Conservation (phyloP, 1,140 invertebrate species). For the Ostrea denselamellosa region DNA sequence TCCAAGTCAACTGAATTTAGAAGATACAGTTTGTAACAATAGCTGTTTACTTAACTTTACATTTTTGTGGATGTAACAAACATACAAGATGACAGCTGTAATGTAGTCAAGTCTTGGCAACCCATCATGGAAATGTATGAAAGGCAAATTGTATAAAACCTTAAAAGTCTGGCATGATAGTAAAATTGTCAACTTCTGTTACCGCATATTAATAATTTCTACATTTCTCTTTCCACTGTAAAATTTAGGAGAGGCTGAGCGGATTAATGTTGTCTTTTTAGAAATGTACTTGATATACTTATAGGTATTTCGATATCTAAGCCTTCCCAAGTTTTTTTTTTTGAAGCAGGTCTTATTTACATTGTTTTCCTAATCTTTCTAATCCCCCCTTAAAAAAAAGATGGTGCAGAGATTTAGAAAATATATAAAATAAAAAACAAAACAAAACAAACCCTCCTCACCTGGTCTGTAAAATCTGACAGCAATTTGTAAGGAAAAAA, state of each 20-base stretch:
- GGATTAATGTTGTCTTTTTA: background rate
- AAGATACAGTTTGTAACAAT: background rate
- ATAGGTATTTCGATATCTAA: background rate
- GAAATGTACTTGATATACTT: background rate
- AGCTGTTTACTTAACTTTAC: background rate
- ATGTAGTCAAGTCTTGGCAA: background rate
- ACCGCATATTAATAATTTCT: too few species aligned
- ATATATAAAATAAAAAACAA: background rate
- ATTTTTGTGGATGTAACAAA: background rate
- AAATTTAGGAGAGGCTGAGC: background rate
- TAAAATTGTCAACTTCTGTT: background rate
- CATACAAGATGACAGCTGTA: background rate
- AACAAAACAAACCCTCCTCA: background rate
- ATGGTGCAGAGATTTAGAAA: background rate
- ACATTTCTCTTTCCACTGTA: background rate
- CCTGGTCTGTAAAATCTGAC: background rate
- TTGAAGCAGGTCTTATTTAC: background rate
- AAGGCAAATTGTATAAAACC: background rate
- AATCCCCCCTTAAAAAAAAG: background rate
- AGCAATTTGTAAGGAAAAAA: background rate
- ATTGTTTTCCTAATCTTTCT: background rate
- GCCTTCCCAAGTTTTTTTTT: background rate
- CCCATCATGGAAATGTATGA: too few species aligned
- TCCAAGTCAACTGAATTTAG: background rate
- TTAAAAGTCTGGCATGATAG: background rate